Percentiles rank a stretch among this genome's conserved stretches.
These are phyloP conservation scores for Ancistrus triradiatus DNA, from an alignment of 2,113 vertebrate genomes.

Conservation along the genomic window DNA sequence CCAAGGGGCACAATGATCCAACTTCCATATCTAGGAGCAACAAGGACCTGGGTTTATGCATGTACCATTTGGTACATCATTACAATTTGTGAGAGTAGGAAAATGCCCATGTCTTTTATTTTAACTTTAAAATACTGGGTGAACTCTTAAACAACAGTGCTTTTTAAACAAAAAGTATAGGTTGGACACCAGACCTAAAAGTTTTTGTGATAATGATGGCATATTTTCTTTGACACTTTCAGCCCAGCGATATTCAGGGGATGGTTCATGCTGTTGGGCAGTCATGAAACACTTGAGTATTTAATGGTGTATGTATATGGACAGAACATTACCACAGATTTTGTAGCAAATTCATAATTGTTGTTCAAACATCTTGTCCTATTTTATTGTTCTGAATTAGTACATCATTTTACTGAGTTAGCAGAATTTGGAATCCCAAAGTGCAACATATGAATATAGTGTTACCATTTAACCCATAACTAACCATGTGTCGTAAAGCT, in stretches of 20 bases:
- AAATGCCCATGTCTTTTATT: slow-evolving; percentile 4
- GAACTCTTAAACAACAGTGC: slow-evolving; percentile 1
- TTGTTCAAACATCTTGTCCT: slow-evolving; percentile 3
- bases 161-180: slow-evolving; percentile 17
- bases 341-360: neutral
- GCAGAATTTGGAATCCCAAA: no score
- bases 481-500: no score
- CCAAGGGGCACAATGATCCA: neutral
- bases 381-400: neutral
- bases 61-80: neutral
- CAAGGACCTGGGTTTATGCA: neutral
- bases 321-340: neutral
- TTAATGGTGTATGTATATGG: slow-evolving; percentile 11
- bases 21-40: neutral
- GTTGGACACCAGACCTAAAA: slow-evolving; percentile 12
- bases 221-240: neutral
- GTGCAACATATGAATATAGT: no score
- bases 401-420: no score
- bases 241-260: neutral
- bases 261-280: neutral
- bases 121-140: slow-evolving; percentile 1
- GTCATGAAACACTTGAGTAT: slow-evolving; percentile 1
- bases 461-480: no score
- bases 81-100: neutral
- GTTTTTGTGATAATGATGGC: no score